phyloP scores from a whole-genome alignment of 2,113 vertebrate genomes.

The Scatophagus argus region DNA sequence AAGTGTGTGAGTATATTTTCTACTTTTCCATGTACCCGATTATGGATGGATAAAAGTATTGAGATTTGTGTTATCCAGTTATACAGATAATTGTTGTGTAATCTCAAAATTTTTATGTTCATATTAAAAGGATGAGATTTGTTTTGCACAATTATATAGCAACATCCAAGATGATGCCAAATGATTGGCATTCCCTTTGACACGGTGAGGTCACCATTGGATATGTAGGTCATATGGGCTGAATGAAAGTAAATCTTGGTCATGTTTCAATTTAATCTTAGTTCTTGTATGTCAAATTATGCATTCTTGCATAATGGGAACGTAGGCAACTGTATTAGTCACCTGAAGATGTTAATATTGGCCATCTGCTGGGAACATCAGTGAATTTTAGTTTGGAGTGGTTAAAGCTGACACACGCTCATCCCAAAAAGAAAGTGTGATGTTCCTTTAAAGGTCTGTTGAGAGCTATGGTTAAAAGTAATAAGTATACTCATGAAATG shows the following conservation, averaged over 20 bases:
- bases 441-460: neutral
- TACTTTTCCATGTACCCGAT: constrained; percentile 55
- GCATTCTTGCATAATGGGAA: constrained; percentile 2
- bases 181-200: constrained; percentile 9
- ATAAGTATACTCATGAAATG: neutral
- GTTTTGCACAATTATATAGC: constrained; percentile 79
- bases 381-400: constrained; percentile 1
- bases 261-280: neutral
- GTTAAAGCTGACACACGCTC: neutral
- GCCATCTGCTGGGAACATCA: neutral
- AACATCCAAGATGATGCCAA: neutral
- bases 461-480: neutral
- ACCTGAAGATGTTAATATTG: neutral
- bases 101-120: constrained; percentile 16
- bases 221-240: constrained; percentile 25
- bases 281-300: neutral
- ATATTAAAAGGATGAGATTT: constrained; percentile 49
- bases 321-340: neutral
- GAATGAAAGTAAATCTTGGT: neutral
- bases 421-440: neutral
- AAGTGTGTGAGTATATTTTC: constrained; percentile 53
- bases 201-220: neutral
- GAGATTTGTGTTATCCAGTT: constrained; percentile 38
- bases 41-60: constrained; percentile 36
- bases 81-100: constrained; percentile 31